phyloP scores from a whole-genome alignment of 2,888 invertebrate species.

The Ypsolopha scabrella region DNA sequence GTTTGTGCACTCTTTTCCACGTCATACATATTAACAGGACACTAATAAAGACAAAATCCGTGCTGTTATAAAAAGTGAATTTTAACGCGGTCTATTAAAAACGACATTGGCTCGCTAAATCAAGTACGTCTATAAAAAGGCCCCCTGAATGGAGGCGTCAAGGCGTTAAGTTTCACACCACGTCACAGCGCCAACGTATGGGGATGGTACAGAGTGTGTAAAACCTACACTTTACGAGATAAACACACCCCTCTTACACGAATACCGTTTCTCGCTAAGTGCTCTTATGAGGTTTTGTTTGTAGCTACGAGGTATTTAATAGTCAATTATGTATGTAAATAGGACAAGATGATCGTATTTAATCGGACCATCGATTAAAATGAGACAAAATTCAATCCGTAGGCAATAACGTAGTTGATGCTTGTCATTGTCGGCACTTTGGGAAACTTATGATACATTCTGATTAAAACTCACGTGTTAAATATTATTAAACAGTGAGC shows the following conservation, averaged over 20 bases:
- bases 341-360: not conserved
- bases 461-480: too few relatives aligned
- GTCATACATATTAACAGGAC: conserved; percentile 11
- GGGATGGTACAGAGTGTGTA: not conserved
- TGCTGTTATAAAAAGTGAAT: conserved; percentile 34
- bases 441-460: too few relatives aligned
- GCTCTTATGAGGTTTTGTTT: not conserved
- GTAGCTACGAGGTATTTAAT: too few relatives aligned
- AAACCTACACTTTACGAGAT: not conserved
- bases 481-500: too few relatives aligned
- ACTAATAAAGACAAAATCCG: conserved; percentile 17
- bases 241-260: not conserved
- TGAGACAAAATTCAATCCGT: too few relatives aligned
- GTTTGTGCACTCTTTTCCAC: too few relatives aligned
- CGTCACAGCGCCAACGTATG: conserved; percentile 25
- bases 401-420: too few relatives aligned
- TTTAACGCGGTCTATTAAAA: conserved; percentile 46
- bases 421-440: too few relatives aligned
- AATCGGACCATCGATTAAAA: too few relatives aligned
- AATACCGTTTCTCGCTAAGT: not conserved
- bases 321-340: not conserved
- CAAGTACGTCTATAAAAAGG: conserved; percentile 58
- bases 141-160: conserved; percentile 38
- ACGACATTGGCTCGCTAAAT: conserved; percentile 57
- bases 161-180: conserved; percentile 68